phyloP scores from a whole-genome alignment of 2,113 vertebrate species.

The Antechinus flavipes region DNA sequence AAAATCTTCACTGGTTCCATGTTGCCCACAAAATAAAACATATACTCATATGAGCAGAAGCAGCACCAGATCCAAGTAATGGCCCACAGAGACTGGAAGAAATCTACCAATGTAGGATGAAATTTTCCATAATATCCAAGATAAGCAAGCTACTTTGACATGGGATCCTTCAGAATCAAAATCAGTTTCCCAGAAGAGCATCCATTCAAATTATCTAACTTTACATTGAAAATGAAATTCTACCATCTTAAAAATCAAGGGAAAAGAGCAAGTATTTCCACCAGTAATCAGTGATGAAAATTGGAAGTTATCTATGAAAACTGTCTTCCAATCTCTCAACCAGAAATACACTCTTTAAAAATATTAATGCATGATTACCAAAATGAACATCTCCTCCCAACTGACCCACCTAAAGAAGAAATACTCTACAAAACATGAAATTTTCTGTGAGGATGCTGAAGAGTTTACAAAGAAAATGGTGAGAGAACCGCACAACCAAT shows the following conservation, averaged over 20 bases:
- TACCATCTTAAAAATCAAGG: conserved; percentile 93
- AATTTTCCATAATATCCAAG: background rate
- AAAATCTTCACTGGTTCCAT: background rate
- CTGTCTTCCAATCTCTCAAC: conserved; percentile 66
- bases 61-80: background rate
- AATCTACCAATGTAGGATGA: background rate
- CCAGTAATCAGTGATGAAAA: conserved; percentile 89
- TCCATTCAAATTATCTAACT: conserved; percentile 93
- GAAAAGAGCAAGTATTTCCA: conserved; percentile 93
- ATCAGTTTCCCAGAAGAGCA: conserved; percentile 93
- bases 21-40: background rate
- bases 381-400: background rate
- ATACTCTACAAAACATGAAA: conserved; percentile 1
- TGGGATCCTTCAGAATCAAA: conserved; percentile 92
- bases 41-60: background rate
- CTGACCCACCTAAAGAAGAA: background rate
- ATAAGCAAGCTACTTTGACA: conserved; percentile 83
- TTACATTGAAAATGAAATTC: conserved; percentile 96
- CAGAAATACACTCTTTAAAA: background rate
- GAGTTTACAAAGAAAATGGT: background rate
- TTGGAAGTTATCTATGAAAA: conserved; percentile 94
- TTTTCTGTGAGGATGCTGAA: background rate
- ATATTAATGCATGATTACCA: background rate
- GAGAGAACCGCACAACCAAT: background rate
- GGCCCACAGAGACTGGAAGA: background rate